Conservation (phyloP, 2,888 invertebrate genomes). For the Orthosia gothica region DNA sequence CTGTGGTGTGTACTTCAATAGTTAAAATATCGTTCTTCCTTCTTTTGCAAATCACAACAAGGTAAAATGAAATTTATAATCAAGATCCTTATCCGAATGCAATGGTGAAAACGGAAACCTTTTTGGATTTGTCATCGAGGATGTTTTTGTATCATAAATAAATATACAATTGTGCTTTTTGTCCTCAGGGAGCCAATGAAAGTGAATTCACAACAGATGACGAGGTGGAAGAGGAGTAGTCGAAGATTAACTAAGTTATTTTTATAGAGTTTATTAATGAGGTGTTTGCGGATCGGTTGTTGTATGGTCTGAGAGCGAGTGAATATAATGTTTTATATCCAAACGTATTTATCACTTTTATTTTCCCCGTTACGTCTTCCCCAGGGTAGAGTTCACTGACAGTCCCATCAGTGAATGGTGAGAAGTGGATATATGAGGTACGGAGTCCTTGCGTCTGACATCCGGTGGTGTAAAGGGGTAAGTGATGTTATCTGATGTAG, state of each 20-base stretch:
- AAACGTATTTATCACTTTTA: constrained; percentile 67
- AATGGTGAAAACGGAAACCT: neutral
- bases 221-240: constrained; percentile 92
- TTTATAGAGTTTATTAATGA: constrained; percentile 90
- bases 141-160: neutral
- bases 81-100: neutral
- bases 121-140: too few species aligned
- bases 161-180: constrained; percentile 40
- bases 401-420: neutral
- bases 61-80: constrained; percentile 1
- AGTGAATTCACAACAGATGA: constrained; percentile 93
- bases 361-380: constrained; percentile 29
- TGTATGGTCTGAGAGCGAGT: constrained; percentile 85
- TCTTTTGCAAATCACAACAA: constrained; percentile 3
- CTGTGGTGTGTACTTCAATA: neutral
- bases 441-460: constrained; percentile 1
- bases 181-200: constrained; percentile 90
- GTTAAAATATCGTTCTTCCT: neutral
- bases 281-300: constrained; percentile 81
- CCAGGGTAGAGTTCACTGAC: neutral
- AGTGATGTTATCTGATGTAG: neutral
- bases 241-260: constrained; percentile 86
- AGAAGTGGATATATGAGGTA: neutral
- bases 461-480: neutral
- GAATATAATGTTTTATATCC: constrained; percentile 90